These are phyloP conservation scores for Vandiemenella viatica DNA, from an alignment of 2,888 invertebrate genomes.

Conservation along the genomic window DNA sequence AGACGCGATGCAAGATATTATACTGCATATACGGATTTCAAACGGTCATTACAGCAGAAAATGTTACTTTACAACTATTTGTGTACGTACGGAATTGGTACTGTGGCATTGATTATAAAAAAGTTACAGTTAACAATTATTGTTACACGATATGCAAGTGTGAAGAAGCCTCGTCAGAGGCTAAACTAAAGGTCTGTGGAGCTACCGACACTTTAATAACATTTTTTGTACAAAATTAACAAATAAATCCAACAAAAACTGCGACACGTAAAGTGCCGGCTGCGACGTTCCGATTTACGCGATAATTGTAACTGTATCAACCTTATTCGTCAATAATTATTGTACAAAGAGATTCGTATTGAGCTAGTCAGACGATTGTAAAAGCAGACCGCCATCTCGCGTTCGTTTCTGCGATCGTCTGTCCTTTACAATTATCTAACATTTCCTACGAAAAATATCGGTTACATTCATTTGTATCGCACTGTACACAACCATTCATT, in stretches of 20 bases:
- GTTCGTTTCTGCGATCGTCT: neutral
- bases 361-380: constrained; percentile 3
- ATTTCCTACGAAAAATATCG: constrained; percentile 2
- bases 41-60: constrained; percentile 1
- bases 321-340: constrained; percentile 7
- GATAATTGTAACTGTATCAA: constrained; percentile 1
- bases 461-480: constrained; percentile 2
- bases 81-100: constrained; percentile 2
- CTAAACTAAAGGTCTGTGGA: constrained; percentile 6
- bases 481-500: constrained; percentile 3
- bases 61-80: neutral
- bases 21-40: neutral
- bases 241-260: constrained; percentile 1
- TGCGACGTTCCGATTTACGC: no score
- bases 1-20: no score
- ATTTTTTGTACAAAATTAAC: constrained; percentile 8
- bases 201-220: constrained; percentile 6
- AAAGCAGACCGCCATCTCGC: no score
- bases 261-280: neutral
- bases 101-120: constrained; percentile 2
- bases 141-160: constrained; percentile 7
- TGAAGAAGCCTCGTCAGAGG: constrained; percentile 4
- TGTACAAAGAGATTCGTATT: constrained; percentile 12
- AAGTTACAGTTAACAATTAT: constrained; percentile 6
- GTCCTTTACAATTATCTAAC: neutral